A percentile compares a stretch with the other conserved stretches of the same genome.
These are phyloP conservation scores for Turritopsis rubra DNA, from an alignment of 30 jellyfish, hydroid and myxozoan genomes.

Conservation along the genomic window DNA sequence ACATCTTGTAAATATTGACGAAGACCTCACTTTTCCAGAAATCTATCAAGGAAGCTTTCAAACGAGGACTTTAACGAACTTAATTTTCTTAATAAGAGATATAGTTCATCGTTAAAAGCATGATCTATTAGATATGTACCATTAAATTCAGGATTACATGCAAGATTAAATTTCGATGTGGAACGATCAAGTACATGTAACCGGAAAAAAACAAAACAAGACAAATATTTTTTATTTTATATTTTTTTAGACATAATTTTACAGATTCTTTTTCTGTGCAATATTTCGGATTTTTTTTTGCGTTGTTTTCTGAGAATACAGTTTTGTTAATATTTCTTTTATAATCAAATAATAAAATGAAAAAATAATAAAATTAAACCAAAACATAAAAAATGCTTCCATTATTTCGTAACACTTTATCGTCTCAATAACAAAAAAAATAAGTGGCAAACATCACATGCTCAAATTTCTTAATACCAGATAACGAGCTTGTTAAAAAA, in stretches of 20 bases:
- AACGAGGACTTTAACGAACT: no score
- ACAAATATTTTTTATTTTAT: neutral
- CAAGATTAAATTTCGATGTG: no score
- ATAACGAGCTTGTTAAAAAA: neutral
- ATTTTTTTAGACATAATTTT: neutral
- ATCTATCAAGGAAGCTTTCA: no score
- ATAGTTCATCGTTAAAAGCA: no score
- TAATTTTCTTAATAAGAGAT: no score
- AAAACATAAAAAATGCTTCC: neutral
- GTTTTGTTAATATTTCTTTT: neutral
- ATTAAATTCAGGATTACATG: no score
- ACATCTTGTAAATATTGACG: no score
- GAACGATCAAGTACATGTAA: neutral
- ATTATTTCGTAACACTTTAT: neutral
- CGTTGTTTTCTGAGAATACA: neutral
- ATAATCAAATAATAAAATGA: neutral
- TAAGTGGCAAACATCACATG: neutral
- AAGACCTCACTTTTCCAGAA: no score
- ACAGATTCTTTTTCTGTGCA: neutral
- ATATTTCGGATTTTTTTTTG: neutral
- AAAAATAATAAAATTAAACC: neutral
- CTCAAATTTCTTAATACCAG: neutral
- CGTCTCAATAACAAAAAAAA: neutral
- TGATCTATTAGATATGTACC: no score
- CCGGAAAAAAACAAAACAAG: neutral